phyloP scores from a whole-genome alignment of 2,113 vertebrate species.

The Glaucidium brasilianum region DNA sequence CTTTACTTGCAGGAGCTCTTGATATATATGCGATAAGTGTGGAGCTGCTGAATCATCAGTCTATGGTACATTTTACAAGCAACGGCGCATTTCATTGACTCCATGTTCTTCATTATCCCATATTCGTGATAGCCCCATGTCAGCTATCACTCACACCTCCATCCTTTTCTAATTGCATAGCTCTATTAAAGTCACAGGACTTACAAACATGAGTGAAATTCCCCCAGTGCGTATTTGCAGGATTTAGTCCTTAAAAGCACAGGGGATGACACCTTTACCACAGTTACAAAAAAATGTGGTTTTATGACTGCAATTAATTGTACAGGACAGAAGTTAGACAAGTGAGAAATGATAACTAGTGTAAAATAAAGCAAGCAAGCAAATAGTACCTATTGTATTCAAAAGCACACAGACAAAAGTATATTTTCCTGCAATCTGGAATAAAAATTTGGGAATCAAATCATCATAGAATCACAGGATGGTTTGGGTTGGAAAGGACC shows the following conservation, averaged over 20 bases:
- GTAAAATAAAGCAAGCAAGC: neutral
- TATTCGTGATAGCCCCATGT: neutral
- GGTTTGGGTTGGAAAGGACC: too few species aligned
- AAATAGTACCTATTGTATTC: neutral
- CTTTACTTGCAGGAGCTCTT: constrained; percentile 13
- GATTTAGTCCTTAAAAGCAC: neutral
- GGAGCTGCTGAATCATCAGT: constrained; percentile 40
- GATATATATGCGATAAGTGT: neutral
- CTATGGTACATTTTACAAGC: neutral
- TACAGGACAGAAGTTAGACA: neutral
- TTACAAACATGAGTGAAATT: neutral
- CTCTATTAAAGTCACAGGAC: neutral
- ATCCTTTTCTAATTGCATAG: neutral
- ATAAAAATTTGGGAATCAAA: neutral
- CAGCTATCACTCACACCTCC: neutral
- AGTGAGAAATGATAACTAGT: neutral
- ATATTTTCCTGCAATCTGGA: neutral
- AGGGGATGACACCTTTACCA: neutral
- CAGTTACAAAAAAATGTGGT: neutral
- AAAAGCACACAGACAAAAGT: neutral
- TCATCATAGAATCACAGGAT: too few species aligned
- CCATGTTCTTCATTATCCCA: neutral
- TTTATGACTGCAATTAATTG: neutral
- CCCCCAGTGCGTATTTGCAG: neutral
- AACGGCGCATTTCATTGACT: neutral